phyloP scores from a whole-genome alignment of 2,113 vertebrate genomes.

The Sinosuthora webbiana region DNA sequence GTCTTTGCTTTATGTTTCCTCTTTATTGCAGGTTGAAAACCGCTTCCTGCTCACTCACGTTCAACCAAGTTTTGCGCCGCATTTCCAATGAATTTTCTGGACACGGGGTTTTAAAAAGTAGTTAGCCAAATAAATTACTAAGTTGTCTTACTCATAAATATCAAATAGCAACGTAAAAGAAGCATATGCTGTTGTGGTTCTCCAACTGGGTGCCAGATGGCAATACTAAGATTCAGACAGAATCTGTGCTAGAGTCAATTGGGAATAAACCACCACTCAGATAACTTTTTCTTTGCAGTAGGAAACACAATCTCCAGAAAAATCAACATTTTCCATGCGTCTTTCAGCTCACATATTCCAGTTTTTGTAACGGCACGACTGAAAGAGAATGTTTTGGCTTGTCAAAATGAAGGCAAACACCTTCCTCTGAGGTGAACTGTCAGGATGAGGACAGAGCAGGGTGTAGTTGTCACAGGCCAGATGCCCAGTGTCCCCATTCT shows the following conservation, averaged over 20 bases:
- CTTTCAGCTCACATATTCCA: not conserved
- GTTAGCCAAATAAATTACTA: conserved; percentile 42
- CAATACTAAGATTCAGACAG: conserved; percentile 28
- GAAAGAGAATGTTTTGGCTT: not conserved
- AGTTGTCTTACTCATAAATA: conserved; percentile 41
- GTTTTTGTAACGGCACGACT: not conserved
- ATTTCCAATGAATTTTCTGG: conserved; percentile 13
- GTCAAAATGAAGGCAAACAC: not conserved
- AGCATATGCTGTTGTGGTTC: conserved; percentile 27
- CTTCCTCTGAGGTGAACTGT: not conserved
- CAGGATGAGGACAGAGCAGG: not conserved
- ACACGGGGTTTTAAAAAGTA: not conserved
- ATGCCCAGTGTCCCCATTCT: not conserved
- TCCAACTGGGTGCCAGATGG: conserved; percentile 53
- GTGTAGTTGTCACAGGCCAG: not conserved
- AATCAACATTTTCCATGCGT: not conserved
- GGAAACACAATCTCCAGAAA: not conserved
- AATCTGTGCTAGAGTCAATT: not conserved
- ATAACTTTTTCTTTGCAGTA: not conserved
- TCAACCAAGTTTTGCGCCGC: not conserved
- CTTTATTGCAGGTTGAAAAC: not conserved
- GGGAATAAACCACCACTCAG: conserved; percentile 22
- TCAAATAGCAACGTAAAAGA: conserved; percentile 36
- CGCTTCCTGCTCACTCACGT: not conserved
- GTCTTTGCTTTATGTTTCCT: not conserved